These are phyloP conservation scores for Helarctos malayanus DNA, from an alignment of 2,797 vertebrate species.

Conservation along the genomic window DNA sequence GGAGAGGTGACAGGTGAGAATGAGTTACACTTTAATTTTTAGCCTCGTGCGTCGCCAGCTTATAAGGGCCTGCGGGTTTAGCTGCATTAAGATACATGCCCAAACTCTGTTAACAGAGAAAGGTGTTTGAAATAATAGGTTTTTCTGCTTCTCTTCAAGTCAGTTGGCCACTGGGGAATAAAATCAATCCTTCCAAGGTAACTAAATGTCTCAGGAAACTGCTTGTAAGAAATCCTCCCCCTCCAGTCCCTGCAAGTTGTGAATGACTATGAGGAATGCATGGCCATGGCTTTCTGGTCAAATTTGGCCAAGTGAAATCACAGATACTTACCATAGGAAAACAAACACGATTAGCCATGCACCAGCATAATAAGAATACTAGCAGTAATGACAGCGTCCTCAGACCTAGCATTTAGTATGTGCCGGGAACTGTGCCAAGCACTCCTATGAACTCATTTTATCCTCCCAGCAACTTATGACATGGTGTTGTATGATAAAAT, in stretches of 20 bases:
- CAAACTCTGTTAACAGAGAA: slow-evolving; percentile 61
- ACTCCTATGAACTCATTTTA: slow-evolving; percentile 52
- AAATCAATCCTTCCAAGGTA: slow-evolving; percentile 50
- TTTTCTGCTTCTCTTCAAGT: slow-evolving; percentile 63
- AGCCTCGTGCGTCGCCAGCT: neutral
- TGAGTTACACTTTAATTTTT: neutral
- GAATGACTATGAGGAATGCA: slow-evolving; percentile 47
- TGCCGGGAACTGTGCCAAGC: slow-evolving; percentile 1
- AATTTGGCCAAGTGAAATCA: slow-evolving; percentile 56
- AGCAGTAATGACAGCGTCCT: slow-evolving; percentile 29
- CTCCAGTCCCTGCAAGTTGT: slow-evolving; percentile 39
- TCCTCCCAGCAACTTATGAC: slow-evolving; percentile 38
- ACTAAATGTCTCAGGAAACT: slow-evolving; percentile 49
- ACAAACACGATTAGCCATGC: slow-evolving; percentile 14
- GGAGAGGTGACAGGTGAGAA: neutral
- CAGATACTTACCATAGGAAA: slow-evolving; percentile 57
- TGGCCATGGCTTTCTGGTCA: slow-evolving; percentile 28
- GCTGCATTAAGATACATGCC: slow-evolving; percentile 5
- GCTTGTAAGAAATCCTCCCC: neutral
- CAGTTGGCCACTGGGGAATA: slow-evolving; percentile 38
- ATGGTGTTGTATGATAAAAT: slow-evolving; percentile 36
- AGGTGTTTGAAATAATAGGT: neutral
- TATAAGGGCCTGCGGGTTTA: neutral
- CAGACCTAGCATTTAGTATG: neutral
- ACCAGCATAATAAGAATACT: slow-evolving; percentile 23